Evolutionary conservation across 2,888 invertebrate genomes (phyloP), one percentile per base, ranked within the genome.

Genomic region (Empis livida): DNA sequence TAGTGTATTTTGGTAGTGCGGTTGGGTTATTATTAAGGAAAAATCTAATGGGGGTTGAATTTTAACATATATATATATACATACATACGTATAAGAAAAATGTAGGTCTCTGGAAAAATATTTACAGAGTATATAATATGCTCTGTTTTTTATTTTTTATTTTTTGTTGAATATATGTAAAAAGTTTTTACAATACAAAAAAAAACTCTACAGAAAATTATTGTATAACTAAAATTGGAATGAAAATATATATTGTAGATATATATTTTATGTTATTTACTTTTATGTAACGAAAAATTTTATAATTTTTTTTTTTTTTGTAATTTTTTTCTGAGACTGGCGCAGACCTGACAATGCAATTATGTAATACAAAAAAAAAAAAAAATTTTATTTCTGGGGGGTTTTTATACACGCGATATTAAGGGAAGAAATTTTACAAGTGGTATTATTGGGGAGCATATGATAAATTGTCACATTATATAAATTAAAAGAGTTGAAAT

Each of bases 301-400:
- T 16, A 38, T 10, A 16, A 38, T 38, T 16, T 16, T 5, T 14
- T 8, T n/a, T 5, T 5, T 10, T 14, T 38, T 9, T 14, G 9
- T 14, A 15, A n/a, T 14, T 5, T 38, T 38, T 8, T 16, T 16
- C 13, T n/a, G 13, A 41, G n/a, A 11, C 41, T 41, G 8, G 13
- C 20, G n/a, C 41, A 41, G 41, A 41, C 20, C 41, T 23, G 20
- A 41, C 13, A 41, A 23, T 41, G 41, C 41, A 41, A 41, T 41
- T 41, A 41, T 41, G 23, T 41, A 23, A 41, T 41, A 41, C 20
- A 38, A 38, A 15, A n/a, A n/a, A n/a, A n/a, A n/a, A n/a, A n/a
- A n/a, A n/a, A 15, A 15, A 11, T 38, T 17, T 38, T 38, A 38
- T 15, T 16, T 16, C n/a, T n/a, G n/a, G n/a, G 38, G 10, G 15